Evolutionary conservation across 1,140 invertebrate species (phyloP).

Genomic region (Ephestia elutella): DNA sequence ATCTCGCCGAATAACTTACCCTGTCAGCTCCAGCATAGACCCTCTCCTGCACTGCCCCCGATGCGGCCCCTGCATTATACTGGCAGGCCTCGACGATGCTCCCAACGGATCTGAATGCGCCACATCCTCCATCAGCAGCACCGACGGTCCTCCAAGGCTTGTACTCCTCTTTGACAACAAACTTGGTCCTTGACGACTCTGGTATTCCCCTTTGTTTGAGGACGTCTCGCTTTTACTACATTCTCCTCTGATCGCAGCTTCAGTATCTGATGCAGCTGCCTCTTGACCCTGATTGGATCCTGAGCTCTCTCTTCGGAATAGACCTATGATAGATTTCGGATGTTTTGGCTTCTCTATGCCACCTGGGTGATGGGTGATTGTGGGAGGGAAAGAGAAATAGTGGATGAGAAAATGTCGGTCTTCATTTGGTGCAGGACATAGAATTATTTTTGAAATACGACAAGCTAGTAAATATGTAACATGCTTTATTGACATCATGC

Average conservation of each 20-base stretch:
- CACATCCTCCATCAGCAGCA: constrained; percentile 75
- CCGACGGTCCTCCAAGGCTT: constrained; percentile 68
- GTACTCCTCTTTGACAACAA: constrained; percentile 63
- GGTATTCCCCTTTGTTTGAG: constrained; percentile 41
- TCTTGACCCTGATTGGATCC: constrained; percentile 74
- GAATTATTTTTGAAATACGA: no score
- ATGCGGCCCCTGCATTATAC: constrained; percentile 73
- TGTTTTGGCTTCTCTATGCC: constrained; percentile 82
- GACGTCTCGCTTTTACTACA: constrained; percentile 45
- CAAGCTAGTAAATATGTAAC: no score
- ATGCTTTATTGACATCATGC: no score
- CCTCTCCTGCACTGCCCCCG: constrained; percentile 78
- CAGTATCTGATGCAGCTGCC: constrained; percentile 69
- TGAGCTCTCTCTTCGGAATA: constrained; percentile 80
- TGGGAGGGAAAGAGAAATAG: constrained; percentile 35
- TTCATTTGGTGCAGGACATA: constrained; percentile 1
- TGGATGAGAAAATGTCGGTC: constrained; percentile 32
- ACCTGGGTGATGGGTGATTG: constrained; percentile 63
- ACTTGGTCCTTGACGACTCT: constrained; percentile 43
- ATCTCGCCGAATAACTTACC: constrained; percentile 69
- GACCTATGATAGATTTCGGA: constrained; percentile 82
- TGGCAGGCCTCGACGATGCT: constrained; percentile 67
- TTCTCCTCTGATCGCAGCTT: constrained; percentile 58
- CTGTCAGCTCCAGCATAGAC: constrained; percentile 80
- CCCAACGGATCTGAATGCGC: constrained; percentile 74